Percentiles rank a stretch among this genome's conserved stretches.
phyloP scores from a whole-genome alignment of 92 coral and sea anemone genomes.

The Porites cylindrica region DNA sequence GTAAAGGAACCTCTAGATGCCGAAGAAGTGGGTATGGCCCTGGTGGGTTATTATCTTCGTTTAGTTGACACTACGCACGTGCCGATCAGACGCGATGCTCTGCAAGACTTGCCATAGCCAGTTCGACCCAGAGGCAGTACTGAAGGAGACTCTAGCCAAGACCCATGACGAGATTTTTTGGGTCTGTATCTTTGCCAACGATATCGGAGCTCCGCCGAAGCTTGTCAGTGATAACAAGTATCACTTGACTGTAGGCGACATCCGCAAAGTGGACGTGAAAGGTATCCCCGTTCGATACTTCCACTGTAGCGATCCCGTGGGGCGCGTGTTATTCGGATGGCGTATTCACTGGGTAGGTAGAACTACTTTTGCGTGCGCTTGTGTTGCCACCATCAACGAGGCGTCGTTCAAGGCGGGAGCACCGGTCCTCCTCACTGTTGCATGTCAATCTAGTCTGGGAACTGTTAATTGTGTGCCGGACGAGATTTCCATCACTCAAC shows the following conservation, averaged over 20 bases:
- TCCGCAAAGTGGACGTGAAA: background rate
- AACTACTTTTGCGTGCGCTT: too few relatives aligned
- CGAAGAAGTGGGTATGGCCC: too few relatives aligned
- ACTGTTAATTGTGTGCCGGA: background rate
- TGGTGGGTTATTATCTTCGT: too few relatives aligned
- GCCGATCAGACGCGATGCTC: too few relatives aligned
- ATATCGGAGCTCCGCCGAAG: background rate
- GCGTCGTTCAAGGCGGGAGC: background rate
- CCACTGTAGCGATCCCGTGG: too few relatives aligned
- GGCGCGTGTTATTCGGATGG: too few relatives aligned
- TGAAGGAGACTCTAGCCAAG: background rate
- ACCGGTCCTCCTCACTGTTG: constrained; percentile 2
- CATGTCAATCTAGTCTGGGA: background rate
- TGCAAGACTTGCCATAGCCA: too few relatives aligned
- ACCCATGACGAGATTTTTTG: background rate
- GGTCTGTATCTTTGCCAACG: constrained; percentile 12
- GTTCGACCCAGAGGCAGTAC: too few relatives aligned
- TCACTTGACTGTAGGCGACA: background rate
- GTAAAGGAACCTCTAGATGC: too few relatives aligned
- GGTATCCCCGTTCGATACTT: too few relatives aligned
- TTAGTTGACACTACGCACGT: too few relatives aligned
- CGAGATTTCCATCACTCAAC: background rate
- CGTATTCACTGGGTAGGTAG: too few relatives aligned
- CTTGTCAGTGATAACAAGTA: background rate
- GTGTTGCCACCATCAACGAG: background rate